Evolutionary conservation across 2,113 vertebrate species (phyloP).

Genomic region (Chitala chitala): DNA sequence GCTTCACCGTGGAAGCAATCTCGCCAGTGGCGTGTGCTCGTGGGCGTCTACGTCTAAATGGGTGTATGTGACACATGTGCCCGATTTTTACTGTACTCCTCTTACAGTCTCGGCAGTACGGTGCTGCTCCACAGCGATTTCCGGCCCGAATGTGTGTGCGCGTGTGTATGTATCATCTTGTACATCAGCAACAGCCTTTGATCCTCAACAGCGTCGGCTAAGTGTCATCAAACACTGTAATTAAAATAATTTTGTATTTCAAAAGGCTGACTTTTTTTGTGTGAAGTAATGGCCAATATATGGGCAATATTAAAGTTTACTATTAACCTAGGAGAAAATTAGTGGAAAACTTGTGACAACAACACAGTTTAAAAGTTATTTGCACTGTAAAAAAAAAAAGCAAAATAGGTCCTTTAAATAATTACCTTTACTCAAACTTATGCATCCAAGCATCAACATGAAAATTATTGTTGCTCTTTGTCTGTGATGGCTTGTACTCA

Average conservation of each 20-base stretch:
- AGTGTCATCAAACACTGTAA: neutral
- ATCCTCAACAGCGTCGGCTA: neutral
- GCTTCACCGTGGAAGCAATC: neutral
- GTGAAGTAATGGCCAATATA: neutral
- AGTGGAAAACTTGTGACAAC: neutral
- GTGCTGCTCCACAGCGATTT: neutral
- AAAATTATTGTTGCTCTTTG: no score
- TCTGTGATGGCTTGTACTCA: no score
- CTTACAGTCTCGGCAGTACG: neutral
- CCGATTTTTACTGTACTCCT: neutral
- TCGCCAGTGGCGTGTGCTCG: neutral
- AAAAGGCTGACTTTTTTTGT: constrained; percentile 10
- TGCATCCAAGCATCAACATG: no score
- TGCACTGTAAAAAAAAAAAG: neutral
- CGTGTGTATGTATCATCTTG: neutral
- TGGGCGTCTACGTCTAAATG: no score
- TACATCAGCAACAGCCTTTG: neutral
- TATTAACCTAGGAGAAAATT: neutral
- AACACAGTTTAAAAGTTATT: neutral
- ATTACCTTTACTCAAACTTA: neutral
- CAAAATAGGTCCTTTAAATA: neutral
- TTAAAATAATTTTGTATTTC: constrained; percentile 16
- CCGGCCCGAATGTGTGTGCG: no score
- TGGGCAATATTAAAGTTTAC: neutral
- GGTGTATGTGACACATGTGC: neutral